Evolutionary conservation across 2,888 invertebrate species (phyloP), one percentile per base, ranked within the genome.

Genomic region (Lithophane socia): DNA sequence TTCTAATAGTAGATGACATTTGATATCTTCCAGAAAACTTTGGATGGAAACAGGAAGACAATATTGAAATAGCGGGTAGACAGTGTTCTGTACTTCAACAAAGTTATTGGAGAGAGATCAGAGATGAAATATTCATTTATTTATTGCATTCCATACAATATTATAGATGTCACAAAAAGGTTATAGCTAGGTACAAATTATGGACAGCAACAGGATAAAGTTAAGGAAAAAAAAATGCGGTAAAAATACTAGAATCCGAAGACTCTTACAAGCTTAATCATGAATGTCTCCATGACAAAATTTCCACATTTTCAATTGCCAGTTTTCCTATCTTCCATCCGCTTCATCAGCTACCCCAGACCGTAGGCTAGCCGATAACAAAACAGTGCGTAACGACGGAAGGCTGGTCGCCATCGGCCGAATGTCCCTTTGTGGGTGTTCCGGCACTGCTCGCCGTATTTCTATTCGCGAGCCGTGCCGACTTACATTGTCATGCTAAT

Each of bases 361-460:
- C 89, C 89, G 80, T 16, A 73, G 47, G n/a, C 58, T 65, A 80
- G 81, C 82, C 88, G 89, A 90, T 91, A 92, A 91, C 92, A 92
- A 92, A 92, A 92, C 91, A 88, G 85, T 92, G 96, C 95, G 96
- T 95, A 95, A 96, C 94, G 92, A 90, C 94, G 94, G 96, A 94
- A 95, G 95, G 94, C 92, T 79, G 83, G 84, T 75, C 77, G 74
- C 84, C 88, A 86, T 87, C 88, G 84, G 76, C 84, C 90, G 87
- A 93, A 93, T 92, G 93, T 87, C 87, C 92, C 93, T 91, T 93
- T 94, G 95, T 94, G 93, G 94, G 93, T 92, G 94, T 94, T 92
- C 92, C 85, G 73, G 77, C 47, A 79, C 69, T n/a, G 44, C 76
- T 80, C 75, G 69, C 68, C 13, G 86, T 88, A 89, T 91, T 68